Evolutionary conservation across 2,888 invertebrate species (phyloP).

Genomic region (Apotomis turbidana): DNA sequence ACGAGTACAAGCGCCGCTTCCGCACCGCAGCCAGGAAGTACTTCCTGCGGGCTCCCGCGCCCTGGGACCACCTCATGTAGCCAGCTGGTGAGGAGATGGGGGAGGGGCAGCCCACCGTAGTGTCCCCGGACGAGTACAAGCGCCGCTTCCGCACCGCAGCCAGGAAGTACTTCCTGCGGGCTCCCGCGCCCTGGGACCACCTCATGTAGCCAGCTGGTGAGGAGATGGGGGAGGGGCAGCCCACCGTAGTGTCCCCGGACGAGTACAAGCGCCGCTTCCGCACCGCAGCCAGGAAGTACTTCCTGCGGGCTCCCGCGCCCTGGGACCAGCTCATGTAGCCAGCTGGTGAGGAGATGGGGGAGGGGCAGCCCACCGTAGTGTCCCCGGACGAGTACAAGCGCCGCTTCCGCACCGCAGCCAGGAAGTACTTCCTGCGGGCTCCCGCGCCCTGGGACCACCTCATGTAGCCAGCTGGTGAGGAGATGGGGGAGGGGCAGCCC

Average conservation of each 20-base stretch:
- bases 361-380: slow-evolving; percentile 97
- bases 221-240: slow-evolving; percentile 97
- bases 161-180: slow-evolving; percentile 95
- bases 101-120: slow-evolving; percentile 97
- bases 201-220: slow-evolving; percentile 85
- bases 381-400: slow-evolving; percentile 96
- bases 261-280: slow-evolving; percentile 95
- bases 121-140: slow-evolving; percentile 97
- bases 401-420: slow-evolving; percentile 96
- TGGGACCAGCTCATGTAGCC: no score
- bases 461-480: slow-evolving; percentile 87
- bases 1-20: slow-evolving; percentile 95
- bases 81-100: slow-evolving; percentile 95
- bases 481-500: slow-evolving; percentile 97
- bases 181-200: slow-evolving; percentile 84
- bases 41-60: slow-evolving; percentile 94
- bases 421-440: slow-evolving; percentile 94
- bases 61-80: slow-evolving; percentile 86
- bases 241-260: slow-evolving; percentile 98
- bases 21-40: slow-evolving; percentile 96
- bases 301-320: slow-evolving; percentile 91
- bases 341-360: slow-evolving; percentile 96
- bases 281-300: slow-evolving; percentile 96
- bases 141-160: slow-evolving; percentile 95
- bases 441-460: slow-evolving; percentile 81